A percentile compares a stretch with the other conserved stretches of the same genome.
These are phyloP conservation scores for Heterodera carotae DNA, from an alignment of 1,140 invertebrate species.

Conservation along the genomic window DNA sequence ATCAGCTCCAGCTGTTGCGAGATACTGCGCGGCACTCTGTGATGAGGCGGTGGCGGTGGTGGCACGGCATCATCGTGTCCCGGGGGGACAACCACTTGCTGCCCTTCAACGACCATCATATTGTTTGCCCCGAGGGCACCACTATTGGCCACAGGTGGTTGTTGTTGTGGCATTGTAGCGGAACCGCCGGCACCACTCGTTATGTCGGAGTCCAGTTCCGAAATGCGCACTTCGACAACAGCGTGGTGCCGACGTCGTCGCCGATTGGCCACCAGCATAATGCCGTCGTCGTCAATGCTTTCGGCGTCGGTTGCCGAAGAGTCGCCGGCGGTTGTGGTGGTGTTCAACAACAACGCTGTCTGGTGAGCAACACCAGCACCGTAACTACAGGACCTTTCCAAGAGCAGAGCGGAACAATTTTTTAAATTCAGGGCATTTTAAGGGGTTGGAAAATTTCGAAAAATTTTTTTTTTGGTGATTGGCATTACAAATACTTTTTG, in stretches of 20 bases:
- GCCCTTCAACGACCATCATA: no score
- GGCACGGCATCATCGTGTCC: constrained; percentile 9
- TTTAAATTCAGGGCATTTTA: constrained; percentile 7
- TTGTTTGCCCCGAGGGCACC: no score
- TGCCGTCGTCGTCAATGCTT: no score
- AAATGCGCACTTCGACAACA: constrained; percentile 11
- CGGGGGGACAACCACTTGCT: background rate
- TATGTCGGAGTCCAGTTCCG: constrained; percentile 15
- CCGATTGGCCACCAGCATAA: background rate
- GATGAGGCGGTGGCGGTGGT: no score
- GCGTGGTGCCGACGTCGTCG: background rate
- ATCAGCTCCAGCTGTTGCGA: constrained; percentile 29
- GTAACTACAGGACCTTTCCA: background rate
- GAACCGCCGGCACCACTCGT: no score
- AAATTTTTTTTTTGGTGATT: no score
- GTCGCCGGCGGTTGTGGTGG: background rate
- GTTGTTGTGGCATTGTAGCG: background rate
- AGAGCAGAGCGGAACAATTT: no score
- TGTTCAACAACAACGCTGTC: background rate
- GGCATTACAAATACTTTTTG: no score
- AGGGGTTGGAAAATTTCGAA: background rate
- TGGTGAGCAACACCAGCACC: no score
- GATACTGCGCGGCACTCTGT: constrained; percentile 20
- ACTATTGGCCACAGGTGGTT: background rate
- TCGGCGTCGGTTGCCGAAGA: no score